Conservation (phyloP, 2,797 vertebrate genomes). For the Crenuchus spilurus region DNA sequence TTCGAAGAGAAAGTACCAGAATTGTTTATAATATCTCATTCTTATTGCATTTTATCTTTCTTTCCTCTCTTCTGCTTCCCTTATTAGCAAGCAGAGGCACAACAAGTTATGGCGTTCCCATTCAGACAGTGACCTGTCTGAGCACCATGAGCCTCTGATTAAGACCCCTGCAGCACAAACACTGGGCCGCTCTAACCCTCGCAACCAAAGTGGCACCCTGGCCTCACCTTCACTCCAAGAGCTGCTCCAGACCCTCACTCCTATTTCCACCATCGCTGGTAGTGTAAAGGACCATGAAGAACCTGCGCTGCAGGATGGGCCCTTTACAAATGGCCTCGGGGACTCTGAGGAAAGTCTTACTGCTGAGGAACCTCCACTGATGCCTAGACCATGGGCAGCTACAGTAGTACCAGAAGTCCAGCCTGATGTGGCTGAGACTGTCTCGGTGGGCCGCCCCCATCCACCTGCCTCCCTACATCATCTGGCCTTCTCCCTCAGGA, state of each 20-base stretch:
- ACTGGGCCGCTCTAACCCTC: conserved; percentile 70
- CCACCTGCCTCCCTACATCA: conserved; percentile 71
- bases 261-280: conserved; percentile 18
- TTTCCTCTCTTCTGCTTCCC: not conserved
- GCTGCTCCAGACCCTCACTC: conserved; percentile 81
- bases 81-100: conserved; percentile 92
- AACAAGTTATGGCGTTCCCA: conserved; percentile 98
- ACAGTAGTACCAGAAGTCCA: conserved; percentile 82
- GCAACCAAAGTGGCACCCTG: conserved; percentile 72
- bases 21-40: no score
- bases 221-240: conserved; percentile 84
- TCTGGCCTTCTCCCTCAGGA: conserved; percentile 61
- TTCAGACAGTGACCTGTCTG: conserved; percentile 93
- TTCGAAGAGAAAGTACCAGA: no score
- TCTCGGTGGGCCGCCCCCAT: conserved; percentile 61
- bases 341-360: conserved; percentile 61
- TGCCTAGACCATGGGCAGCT: conserved; percentile 84
- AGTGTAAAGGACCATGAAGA: conserved; percentile 14
- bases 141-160: conserved; percentile 82
- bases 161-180: conserved; percentile 66
- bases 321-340: conserved; percentile 68
- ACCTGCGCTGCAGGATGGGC: not conserved
- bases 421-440: conserved; percentile 55
- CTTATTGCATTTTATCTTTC: not conserved
- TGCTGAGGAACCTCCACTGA: conserved; percentile 64